Percentiles rank a stretch among this genome's conserved stretches.
Conservation (phyloP, 2,113 vertebrate genomes). For the Apteryx mantelli region DNA sequence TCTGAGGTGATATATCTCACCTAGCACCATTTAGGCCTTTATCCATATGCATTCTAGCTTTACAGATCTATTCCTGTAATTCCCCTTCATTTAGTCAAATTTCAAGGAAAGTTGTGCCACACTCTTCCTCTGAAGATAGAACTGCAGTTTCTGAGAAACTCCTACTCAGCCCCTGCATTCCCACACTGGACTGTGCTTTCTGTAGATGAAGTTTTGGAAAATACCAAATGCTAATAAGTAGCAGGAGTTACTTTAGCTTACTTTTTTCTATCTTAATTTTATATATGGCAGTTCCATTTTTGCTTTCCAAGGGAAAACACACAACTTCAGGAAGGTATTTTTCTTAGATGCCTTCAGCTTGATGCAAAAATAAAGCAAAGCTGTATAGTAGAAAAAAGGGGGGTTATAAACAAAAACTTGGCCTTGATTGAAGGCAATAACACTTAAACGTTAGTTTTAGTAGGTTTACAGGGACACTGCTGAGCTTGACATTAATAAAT, state of each 20-base stretch:
- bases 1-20: neutral
- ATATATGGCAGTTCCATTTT: neutral
- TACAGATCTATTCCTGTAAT: accelerated
- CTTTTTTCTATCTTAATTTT: neutral
- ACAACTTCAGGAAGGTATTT: neutral
- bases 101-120: neutral
- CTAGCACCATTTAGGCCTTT: accelerated
- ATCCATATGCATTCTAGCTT: accelerated
- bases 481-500: neutral
- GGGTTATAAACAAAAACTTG: neutral
- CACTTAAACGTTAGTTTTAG: neutral
- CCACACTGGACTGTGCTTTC: neutral
- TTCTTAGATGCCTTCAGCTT: neutral
- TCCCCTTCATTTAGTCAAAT: neutral
- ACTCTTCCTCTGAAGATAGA: neutral
- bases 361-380: neutral
- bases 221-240: neutral
- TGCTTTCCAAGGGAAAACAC: neutral
- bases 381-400: neutral
- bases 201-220: neutral
- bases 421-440: neutral
- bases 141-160: neutral
- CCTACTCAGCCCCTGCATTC: neutral
- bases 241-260: neutral
- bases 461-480: neutral